Conservation (phyloP, 2,113 vertebrate genomes). For the Melanotaenia duboulayi region DNA sequence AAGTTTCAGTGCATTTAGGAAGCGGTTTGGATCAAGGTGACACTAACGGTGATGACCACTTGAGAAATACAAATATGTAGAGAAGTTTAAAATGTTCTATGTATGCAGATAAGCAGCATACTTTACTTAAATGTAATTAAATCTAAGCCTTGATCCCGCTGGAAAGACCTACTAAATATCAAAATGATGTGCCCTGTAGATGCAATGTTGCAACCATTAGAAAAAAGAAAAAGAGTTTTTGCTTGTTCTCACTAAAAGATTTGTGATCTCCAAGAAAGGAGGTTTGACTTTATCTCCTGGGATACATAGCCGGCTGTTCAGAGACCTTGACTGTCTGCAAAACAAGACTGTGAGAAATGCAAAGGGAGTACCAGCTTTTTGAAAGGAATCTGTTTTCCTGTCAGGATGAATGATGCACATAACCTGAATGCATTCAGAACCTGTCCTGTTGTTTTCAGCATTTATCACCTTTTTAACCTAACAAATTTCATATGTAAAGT, state of each 20-base stretch:
- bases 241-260: conserved; percentile 31
- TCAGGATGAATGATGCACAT: background rate
- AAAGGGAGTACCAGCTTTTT: conserved; percentile 35
- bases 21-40: too few relatives aligned
- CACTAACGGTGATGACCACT: too few relatives aligned
- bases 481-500: background rate
- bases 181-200: background rate
- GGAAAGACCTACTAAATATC: background rate
- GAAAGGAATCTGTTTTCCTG: background rate
- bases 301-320: background rate
- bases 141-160: conserved; percentile 10
- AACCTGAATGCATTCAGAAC: background rate
- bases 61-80: too few relatives aligned
- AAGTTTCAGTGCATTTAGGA: too few relatives aligned
- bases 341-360: conserved; percentile 73
- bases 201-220: conserved; percentile 1
- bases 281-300: conserved; percentile 69
- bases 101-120: too few relatives aligned
- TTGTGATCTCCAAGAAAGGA: conserved; percentile 37
- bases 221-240: conserved; percentile 23
- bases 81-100: too few relatives aligned
- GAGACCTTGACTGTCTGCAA: conserved; percentile 80
- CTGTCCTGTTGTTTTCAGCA: background rate
- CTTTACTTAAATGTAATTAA: background rate
- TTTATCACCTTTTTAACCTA: background rate